phyloP scores from a whole-genome alignment of 2,113 vertebrate genomes.

The Strigops habroptila region DNA sequence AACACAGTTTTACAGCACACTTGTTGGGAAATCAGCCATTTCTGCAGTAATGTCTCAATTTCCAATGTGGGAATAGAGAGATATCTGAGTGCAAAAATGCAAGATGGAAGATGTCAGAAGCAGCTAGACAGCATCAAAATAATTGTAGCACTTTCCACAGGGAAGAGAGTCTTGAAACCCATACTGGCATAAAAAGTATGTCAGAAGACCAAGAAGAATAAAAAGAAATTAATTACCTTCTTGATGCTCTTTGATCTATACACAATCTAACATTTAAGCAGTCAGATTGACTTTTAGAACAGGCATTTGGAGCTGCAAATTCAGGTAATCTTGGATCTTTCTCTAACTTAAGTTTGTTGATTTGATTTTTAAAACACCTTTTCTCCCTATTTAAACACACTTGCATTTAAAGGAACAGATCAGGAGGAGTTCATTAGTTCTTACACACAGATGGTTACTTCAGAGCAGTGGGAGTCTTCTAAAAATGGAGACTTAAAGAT shows the following conservation, averaged over 20 bases:
- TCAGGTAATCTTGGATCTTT: background rate
- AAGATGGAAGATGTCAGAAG: background rate
- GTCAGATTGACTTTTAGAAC: background rate
- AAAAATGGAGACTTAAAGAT: background rate
- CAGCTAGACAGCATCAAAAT: background rate
- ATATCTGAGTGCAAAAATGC: background rate
- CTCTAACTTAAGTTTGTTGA: background rate
- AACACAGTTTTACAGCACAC: background rate
- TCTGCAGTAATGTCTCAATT: background rate
- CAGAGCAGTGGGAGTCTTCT: background rate
- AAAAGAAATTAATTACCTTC: background rate
- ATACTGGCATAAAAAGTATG: background rate
- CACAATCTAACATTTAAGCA: background rate
- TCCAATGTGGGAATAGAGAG: background rate
- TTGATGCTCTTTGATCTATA: background rate
- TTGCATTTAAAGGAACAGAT: background rate
- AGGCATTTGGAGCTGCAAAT: background rate
- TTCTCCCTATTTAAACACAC: background rate
- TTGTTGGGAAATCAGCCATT: background rate
- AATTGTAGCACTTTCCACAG: background rate
- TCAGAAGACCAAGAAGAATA: background rate
- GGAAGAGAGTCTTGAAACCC: background rate
- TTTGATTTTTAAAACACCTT: background rate
- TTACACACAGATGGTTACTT: background rate
- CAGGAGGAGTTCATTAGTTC: background rate